These are phyloP conservation scores for Sigmodon hispidus DNA, from an alignment of 2,113 vertebrate species.

Conservation along the genomic window DNA sequence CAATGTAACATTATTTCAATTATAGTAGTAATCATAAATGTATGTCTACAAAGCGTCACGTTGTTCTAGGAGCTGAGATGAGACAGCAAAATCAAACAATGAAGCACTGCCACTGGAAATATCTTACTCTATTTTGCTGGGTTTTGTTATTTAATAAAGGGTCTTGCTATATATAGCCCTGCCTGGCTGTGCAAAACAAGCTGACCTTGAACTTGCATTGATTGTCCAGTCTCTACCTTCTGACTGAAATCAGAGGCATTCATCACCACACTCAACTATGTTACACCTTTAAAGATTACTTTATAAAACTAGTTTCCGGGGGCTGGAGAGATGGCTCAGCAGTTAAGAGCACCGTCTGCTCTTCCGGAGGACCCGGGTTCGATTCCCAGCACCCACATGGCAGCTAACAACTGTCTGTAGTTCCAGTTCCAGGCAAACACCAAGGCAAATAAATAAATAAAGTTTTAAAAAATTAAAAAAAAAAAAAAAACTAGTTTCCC, in stretches of 20 bases:
- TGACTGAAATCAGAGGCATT: background rate
- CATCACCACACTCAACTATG: background rate
- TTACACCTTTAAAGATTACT: slow-evolving; percentile 1
- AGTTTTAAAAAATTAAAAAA: too few relatives aligned
- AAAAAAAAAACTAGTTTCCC: slow-evolving; percentile 38
- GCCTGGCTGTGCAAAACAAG: background rate
- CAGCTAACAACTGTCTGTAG: too few relatives aligned
- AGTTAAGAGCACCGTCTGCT: too few relatives aligned
- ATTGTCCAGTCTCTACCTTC: background rate
- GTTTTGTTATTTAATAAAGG: background rate
- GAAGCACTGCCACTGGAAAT: background rate
- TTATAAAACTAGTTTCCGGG: slow-evolving; percentile 16
- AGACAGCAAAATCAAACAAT: slow-evolving; percentile 48
- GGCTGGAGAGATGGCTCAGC: too few relatives aligned
- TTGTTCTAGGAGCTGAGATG: background rate
- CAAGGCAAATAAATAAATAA: too few relatives aligned
- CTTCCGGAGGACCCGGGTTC: too few relatives aligned
- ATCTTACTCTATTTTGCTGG: background rate
- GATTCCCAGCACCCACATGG: too few relatives aligned
- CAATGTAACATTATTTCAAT: background rate
- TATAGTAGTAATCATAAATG: slow-evolving; percentile 33
- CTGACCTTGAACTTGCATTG: background rate
- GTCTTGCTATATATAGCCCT: background rate
- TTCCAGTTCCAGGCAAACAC: too few relatives aligned
- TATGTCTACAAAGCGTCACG: background rate